Evolutionary conservation across 2,797 vertebrate genomes (phyloP).

Genomic region (Astyanax mexicanus): DNA sequence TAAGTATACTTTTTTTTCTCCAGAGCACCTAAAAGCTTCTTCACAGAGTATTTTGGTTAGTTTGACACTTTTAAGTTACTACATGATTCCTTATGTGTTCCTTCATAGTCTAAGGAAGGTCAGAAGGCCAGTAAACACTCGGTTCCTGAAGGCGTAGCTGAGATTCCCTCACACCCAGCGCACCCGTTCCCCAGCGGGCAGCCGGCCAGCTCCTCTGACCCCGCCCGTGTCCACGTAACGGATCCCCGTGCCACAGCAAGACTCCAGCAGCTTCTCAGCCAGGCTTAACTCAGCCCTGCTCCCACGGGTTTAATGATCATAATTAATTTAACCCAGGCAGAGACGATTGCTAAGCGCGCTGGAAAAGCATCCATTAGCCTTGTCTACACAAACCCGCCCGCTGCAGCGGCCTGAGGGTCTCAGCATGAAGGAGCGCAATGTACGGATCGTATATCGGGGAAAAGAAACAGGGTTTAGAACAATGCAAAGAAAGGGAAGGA

Average conservation of each 20-base stretch:
- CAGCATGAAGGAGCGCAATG: neutral
- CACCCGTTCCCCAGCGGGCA: neutral
- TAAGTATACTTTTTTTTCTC: too few relatives aligned
- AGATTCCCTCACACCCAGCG: slow-evolving; percentile 8
- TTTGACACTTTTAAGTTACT: too few relatives aligned
- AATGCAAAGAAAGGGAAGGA: neutral
- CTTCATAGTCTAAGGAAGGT: too few relatives aligned
- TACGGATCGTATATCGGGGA: neutral
- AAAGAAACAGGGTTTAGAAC: slow-evolving; percentile 1
- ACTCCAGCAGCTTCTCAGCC: slow-evolving; percentile 5
- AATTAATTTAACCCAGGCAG: slow-evolving; percentile 52
- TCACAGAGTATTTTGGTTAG: too few relatives aligned
- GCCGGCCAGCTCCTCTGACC: neutral
- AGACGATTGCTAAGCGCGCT: slow-evolving; percentile 30
- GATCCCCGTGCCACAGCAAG: slow-evolving; percentile 9
- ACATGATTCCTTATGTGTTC: too few relatives aligned
- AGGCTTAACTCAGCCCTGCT: slow-evolving; percentile 37
- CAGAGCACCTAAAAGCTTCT: too few relatives aligned
- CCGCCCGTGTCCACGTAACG: neutral
- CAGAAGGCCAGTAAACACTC: too few relatives aligned
- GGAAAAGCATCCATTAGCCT: slow-evolving; percentile 41
- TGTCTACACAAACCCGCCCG: slow-evolving; percentile 34
- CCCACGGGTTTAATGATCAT: slow-evolving; percentile 42
- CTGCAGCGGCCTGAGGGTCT: slow-evolving; percentile 15
- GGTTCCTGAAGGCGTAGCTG: neutral